Evolutionary conservation across 2,797 vertebrate species (phyloP), one percentile per base, ranked within the genome.

Genomic region (Enteromius trimaculatus): DNA sequence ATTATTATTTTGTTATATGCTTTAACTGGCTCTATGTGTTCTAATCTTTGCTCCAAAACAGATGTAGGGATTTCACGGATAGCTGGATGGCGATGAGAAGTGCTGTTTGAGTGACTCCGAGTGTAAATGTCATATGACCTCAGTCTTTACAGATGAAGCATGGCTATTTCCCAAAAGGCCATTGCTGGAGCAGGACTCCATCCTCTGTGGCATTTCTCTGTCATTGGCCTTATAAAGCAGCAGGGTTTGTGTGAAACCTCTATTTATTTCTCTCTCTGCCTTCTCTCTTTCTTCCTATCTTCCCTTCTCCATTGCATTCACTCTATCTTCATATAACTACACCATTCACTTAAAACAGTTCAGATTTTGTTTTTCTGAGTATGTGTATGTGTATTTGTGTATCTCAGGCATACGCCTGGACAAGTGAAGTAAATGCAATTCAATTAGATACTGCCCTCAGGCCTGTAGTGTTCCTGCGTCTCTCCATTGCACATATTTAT

Each of bases 401-500:
- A 79, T 83, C 76, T 78, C 65, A 62, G 82, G 75, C 82, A 83
- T 83, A 83, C 39, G 80, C 71, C 87, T 90, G 90, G 83, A 82
- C 88, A 77, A 90, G 89, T 78, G 77, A 91, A 91, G 87, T 93
- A 92, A 92, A 93, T 92, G 89, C 84, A 90, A 89, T 92, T 92
- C 90, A 92, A 90, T 92, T 91, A 91, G 89, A 88, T 90, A 86
- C 86, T 88, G 83, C 89, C 93, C 91, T 14, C 78, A 89, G 92
- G 92, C 89, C 49, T 88, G 66, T 85, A 85, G 86, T 91, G 92
- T 93, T 93, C 92, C 88, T 82, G 81, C 49, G 49, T 62, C 76
- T 77, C 84, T 88, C 85, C 70, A 64, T 81, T 82, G 66, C 68
- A 83, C 87, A 81, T 76, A 89, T 80, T 82, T 82, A 87, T 90